Base-by-base conservation (phyloP, 2,113 vertebrate genomes). In the Pampusana beccarii region DNA sequence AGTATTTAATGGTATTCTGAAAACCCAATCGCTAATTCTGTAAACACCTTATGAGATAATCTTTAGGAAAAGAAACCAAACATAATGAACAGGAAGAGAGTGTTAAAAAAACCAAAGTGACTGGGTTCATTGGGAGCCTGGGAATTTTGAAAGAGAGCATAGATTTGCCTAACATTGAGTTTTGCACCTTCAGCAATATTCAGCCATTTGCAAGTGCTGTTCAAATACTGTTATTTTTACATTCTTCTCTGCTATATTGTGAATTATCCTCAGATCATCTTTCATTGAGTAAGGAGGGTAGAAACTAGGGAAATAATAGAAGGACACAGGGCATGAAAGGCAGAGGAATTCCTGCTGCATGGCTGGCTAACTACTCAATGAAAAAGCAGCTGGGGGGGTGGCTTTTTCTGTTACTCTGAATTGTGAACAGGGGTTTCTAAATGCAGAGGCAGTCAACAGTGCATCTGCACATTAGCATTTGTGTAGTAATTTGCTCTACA, bases 401-500 rank as follows among this genome's bases (percentile, higher is more conserved):
- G 16, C 46, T 85, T 81, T 74, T 67, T 72, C 42, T 69, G 23
- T 71, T 91, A 6, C 42, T 71, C 29, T 72, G 33, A 87, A 60
- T 80, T 78, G 78, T 53, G 78, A 46, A 62, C 67, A 60, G 75
- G 44, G 25, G 13, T 87, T 87, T 93, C 53, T 87, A 87, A 89
- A 79, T 57, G 53, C 38, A 70, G 80, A 24, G 13, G 34, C 60
- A 78, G 42, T 36, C 56, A 84, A 23, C 33, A 74, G 65, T 50
- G 65, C 38, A 66, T 74, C 71, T 71, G 42, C 48, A 92, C 10
- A 0, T 74, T 71, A 34, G 26, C 70, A 84, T 91, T 91, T 75
- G 56, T 93, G 70, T 75, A 74, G 66, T 91, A 67, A 93, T 84
- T 95, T 87, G 42, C 66, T 79, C 53, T 91, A 87, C 65, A 81